Conservation (phyloP, 1,140 invertebrate species). For the Lasaia peninsularis region DNA sequence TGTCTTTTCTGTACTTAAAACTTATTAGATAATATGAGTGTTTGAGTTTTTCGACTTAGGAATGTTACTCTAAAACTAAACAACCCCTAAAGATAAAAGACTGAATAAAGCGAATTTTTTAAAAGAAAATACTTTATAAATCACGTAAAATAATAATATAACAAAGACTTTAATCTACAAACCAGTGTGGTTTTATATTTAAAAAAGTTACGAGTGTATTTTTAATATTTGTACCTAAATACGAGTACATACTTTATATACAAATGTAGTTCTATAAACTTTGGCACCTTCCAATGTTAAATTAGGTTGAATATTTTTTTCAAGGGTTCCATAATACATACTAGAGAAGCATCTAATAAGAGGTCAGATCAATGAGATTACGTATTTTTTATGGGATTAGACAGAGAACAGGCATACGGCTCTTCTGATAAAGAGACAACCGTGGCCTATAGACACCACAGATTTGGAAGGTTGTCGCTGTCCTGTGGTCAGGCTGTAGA, state of each 20-base stretch:
- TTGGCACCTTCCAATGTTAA: neutral
- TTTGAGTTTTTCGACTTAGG: slow-evolving; percentile 10
- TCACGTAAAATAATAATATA: slow-evolving; percentile 16
- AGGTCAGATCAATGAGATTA: no score
- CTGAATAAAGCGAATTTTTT: slow-evolving; percentile 74
- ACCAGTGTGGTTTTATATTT: slow-evolving; percentile 14
- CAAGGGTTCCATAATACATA: no score
- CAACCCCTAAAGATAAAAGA: slow-evolving; percentile 60
- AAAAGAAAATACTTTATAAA: slow-evolving; percentile 37
- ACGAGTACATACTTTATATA: slow-evolving; percentile 12
- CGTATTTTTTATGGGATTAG: no score
- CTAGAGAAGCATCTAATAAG: no score
- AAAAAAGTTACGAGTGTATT: slow-evolving; percentile 19
- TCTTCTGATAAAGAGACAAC: no score
- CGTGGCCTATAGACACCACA: no score
- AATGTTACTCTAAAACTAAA: slow-evolving; percentile 18
- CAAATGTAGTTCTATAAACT: slow-evolving; percentile 11
- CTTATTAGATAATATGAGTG: neutral
- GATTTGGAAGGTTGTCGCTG: no score
- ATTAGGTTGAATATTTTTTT: no score
- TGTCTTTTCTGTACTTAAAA: neutral
- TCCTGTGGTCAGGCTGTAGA: no score
- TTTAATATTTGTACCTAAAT: slow-evolving; percentile 19
- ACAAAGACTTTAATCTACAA: slow-evolving; percentile 16
- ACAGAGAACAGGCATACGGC: no score